These are phyloP conservation scores for Serripes groenlandicus DNA, from an alignment of 2,888 invertebrate species.

Conservation along the genomic window DNA sequence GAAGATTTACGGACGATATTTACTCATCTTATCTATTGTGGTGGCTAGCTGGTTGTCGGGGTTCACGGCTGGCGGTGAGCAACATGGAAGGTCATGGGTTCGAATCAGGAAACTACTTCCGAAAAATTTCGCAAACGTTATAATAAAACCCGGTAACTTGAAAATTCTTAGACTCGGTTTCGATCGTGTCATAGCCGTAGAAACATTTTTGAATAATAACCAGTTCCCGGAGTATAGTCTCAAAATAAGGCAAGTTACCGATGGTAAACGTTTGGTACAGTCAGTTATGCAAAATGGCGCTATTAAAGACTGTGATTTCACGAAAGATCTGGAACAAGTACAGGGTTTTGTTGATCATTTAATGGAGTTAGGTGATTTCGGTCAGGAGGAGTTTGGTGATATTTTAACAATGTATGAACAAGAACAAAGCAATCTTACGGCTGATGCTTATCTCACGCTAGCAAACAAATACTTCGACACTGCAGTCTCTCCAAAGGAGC, in stretches of 20 bases:
- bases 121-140: conserved; percentile 67
- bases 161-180: conserved; percentile 73
- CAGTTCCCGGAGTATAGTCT: conserved; percentile 58
- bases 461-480: background rate
- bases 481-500: background rate
- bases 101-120: conserved; percentile 48
- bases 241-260: conserved; percentile 69
- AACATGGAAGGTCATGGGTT: conserved; percentile 18
- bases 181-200: conserved; percentile 69
- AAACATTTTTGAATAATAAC: conserved; percentile 61
- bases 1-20: too few relatives aligned
- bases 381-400: conserved; percentile 45
- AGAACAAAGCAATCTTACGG: conserved; percentile 11
- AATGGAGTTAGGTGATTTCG: background rate
- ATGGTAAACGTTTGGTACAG: conserved; percentile 74
- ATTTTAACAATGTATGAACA: conserved; percentile 24
- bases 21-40: too few relatives aligned
- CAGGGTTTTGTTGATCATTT: conserved; percentile 70
- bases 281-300: conserved; percentile 70
- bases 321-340: conserved; percentile 63
- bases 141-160: conserved; percentile 55
- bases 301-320: conserved; percentile 75
- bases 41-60: too few relatives aligned
- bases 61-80: background rate
- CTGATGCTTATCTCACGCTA: conserved; percentile 21